Base-by-base conservation (phyloP, 2,888 invertebrate genomes). In the Alloscopus bannaensis region DNA sequence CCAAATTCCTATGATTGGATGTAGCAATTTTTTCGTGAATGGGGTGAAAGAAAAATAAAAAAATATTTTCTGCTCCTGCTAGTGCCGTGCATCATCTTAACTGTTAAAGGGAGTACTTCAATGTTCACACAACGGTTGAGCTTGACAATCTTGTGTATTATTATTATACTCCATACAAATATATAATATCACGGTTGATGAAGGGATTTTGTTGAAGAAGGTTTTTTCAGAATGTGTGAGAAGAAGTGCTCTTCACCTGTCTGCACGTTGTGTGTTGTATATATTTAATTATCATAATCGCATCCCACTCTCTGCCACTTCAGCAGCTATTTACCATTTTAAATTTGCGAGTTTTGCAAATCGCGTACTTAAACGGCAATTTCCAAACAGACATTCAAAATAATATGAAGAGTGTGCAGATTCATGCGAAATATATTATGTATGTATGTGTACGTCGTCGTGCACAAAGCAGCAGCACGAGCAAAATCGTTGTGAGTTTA, bases 311-410 rank as follows among this genome's bases (percentile, higher is more conserved):
- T n/a, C 57, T 29, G 57, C 57, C 29, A 57, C 57, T 57, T 57
- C 57, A 57, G 29, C 57, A 57, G 57, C 57, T 69, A 69, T 59
- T 57, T 69, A 59, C 20, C 40, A 69, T 69, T 69, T 69, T 26
- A 69, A 69, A 59, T 59, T 57, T 69, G 59, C 52, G 29, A 59
- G 47, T 20, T 28, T 31, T 69, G 68, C 20, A 59, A 42, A 45
- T 45, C 28, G 59, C 29, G 59, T 45, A 29, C 45, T 59, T 59
- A n/a, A 69, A 40, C 57, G 57, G 57, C 31, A 57, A 57, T 57
- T 57, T 57, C 29, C 3, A 3, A 45, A 45, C 4, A 45, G 45
- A 11, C 45, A 16, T 45, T 6, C 2, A n/a, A 11, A 55, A 55
- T 16, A 26, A 26, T 55, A 55, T 24, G n/a, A 26, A 18, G 31